These are phyloP conservation scores for Xyrichtys novacula DNA, from an alignment of 2,797 vertebrate species.

Conservation along the genomic window DNA sequence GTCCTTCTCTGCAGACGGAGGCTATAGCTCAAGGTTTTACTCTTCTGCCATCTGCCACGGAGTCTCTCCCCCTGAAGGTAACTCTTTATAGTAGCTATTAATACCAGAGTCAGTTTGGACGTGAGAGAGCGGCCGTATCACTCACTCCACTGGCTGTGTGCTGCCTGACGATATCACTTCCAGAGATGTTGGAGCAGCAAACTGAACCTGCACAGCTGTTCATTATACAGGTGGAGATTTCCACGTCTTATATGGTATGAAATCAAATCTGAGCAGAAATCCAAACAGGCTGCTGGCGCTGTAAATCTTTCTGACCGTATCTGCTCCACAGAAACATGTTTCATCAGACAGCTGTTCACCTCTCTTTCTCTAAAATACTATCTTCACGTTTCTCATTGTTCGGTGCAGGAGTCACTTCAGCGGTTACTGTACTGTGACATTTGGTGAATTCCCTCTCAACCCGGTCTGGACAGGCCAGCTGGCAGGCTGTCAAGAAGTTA, in stretches of 20 bases:
- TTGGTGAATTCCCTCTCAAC: neutral
- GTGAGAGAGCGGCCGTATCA: conserved; percentile 2
- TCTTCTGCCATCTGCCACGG: conserved; percentile 3
- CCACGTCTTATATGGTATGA: neutral
- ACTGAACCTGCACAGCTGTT: conserved; percentile 7
- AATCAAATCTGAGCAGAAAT: neutral
- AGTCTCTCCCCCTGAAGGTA: conserved; percentile 5
- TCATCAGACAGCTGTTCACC: neutral
- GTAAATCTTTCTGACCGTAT: neutral
- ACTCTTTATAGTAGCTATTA: conserved; percentile 28
- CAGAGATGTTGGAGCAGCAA: neutral
- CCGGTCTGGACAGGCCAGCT: conserved; percentile 29
- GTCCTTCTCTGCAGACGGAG: neutral
- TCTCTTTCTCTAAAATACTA: neutral
- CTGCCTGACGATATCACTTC: conserved; percentile 19
- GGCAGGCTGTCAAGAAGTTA: conserved; percentile 60
- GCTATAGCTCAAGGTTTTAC: neutral
- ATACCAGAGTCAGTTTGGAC: conserved; percentile 23
- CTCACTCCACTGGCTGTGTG: neutral
- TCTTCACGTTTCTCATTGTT: neutral
- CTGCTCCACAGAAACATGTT: neutral
- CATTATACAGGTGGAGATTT: neutral
- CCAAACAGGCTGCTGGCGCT: neutral
- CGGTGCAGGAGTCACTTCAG: neutral
- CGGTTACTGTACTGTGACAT: conserved; percentile 10